These are phyloP conservation scores for Seriola rivoliana DNA, from an alignment of 2,113 vertebrate genomes.

Conservation along the genomic window DNA sequence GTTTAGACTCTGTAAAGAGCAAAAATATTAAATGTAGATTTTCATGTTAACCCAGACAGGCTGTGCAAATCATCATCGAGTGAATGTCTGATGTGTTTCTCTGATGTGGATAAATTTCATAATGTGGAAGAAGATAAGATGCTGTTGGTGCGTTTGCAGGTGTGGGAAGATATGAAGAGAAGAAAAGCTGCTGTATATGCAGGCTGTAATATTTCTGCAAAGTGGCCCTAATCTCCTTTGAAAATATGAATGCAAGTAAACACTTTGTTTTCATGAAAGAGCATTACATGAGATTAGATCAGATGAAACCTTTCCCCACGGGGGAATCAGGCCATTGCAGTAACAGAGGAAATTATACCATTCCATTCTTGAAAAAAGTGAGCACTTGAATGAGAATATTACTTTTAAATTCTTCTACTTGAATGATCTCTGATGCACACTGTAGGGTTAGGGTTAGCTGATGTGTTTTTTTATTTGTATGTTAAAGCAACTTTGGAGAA, in stretches of 20 bases:
- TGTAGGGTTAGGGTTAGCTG: too few species aligned
- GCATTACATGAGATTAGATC: constrained; percentile 50
- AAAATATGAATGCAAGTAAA: constrained; percentile 38
- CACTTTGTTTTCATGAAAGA: constrained; percentile 41
- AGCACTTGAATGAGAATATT: neutral
- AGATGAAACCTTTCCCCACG: constrained; percentile 16
- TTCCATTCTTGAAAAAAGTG: neutral
- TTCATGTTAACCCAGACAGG: neutral
- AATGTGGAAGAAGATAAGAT: neutral
- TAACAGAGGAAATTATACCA: neutral
- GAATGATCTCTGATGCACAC: neutral
- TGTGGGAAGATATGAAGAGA: neutral
- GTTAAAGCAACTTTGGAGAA: neutral
- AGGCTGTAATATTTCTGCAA: constrained; percentile 2
- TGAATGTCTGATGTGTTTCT: neutral
- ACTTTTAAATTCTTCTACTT: neutral
- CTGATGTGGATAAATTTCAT: neutral
- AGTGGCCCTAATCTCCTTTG: constrained; percentile 24
- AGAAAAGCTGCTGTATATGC: neutral
- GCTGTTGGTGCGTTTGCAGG: neutral
- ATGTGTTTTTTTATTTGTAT: neutral
- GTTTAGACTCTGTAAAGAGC: constrained; percentile 1
- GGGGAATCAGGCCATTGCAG: constrained; percentile 6
- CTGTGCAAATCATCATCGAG: neutral
- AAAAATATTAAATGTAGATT: constrained; percentile 25